Base-by-base conservation (phyloP, 2,888 invertebrate species). In the Mycogona germanica region DNA sequence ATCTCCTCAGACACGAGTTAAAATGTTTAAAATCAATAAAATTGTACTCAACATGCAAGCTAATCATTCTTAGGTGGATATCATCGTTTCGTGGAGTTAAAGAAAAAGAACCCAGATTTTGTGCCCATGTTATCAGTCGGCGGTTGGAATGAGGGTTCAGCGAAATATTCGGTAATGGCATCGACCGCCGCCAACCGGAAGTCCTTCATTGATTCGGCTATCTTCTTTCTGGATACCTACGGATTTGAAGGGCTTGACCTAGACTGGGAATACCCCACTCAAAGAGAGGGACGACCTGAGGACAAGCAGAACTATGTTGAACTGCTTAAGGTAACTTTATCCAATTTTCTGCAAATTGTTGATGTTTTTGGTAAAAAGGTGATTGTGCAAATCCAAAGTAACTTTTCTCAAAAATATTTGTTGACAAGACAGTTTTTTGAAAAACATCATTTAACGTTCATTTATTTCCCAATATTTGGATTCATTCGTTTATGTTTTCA, bases 251-350 rank as follows among this genome's bases (percentile, higher is more conserved):
- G 48, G 6, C n/a, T 47, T n/a, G 47, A 49, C 29, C 12, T 49
- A 23, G 49, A 49, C 38, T 49, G 49, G 49, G 49, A 49, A 38
- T 49, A 49, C 19, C 49, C 49, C 14, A 28, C 26, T 26, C 26
- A 23, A 3, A 23, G 47, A 3, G 47, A 21, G 17, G 47, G 47
- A 4, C 17, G 7, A 7, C 29, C 47, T 17, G 32, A 29, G 17
- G 47, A 47, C 14, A 47, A 32, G 23, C 32, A 30, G 17, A 47
- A 47, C 37, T 49, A 37, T 25, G 49, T 49, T 1, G 2, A 2
- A 17, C 46, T 46, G 17, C 30, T 29, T 12, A 46, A 46, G 29
- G 46, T 46, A 17, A n/a, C 23, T 42, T 21, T 42, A 21, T 3
- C 23, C 23, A 17, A 5, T 42, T 21, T 38, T 19, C 17, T 38